These are phyloP conservation scores for Megaleporinus macrocephalus DNA, from an alignment of 2,113 vertebrate species.

Conservation along the genomic window DNA sequence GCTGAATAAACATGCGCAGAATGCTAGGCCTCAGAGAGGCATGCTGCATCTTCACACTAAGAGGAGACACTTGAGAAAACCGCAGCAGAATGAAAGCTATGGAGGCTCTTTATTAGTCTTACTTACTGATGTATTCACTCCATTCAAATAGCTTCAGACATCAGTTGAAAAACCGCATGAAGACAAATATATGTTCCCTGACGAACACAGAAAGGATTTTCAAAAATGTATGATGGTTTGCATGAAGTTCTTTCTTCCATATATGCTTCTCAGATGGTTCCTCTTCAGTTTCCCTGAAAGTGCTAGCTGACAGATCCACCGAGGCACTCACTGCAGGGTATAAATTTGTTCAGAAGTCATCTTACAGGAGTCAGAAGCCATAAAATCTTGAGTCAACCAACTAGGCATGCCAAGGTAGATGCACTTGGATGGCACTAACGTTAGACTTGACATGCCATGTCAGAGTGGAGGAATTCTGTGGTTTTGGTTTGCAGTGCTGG, in stretches of 20 bases:
- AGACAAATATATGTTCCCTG: background rate
- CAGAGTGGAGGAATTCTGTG: constrained; percentile 65
- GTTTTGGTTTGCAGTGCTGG: constrained; percentile 52
- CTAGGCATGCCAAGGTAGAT: constrained; percentile 46
- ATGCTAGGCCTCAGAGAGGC: constrained; percentile 8
- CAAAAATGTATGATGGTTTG: background rate
- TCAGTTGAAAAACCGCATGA: constrained; percentile 12
- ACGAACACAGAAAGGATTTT: background rate
- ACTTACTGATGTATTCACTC: background rate
- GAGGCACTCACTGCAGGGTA: constrained; percentile 8
- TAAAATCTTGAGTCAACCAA: constrained; percentile 45
- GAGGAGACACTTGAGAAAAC: constrained; percentile 18
- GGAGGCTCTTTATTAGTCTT: constrained; percentile 13
- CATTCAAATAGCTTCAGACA: background rate
- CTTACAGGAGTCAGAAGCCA: constrained; percentile 47
- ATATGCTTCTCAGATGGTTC: constrained; percentile 9
- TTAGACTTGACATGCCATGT: constrained; percentile 57
- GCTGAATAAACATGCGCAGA: constrained; percentile 28
- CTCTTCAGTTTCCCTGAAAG: background rate
- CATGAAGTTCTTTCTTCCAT: constrained; percentile 17
- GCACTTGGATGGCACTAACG: constrained; percentile 45
- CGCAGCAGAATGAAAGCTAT: constrained; percentile 39
- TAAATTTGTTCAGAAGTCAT: constrained; percentile 45
- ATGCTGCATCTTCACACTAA: constrained; percentile 1
- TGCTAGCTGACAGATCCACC: background rate